Percentiles rank a stretch among this genome's conserved stretches.
Conservation (phyloP, 2,888 invertebrate genomes). For the Microplitis manilae region DNA sequence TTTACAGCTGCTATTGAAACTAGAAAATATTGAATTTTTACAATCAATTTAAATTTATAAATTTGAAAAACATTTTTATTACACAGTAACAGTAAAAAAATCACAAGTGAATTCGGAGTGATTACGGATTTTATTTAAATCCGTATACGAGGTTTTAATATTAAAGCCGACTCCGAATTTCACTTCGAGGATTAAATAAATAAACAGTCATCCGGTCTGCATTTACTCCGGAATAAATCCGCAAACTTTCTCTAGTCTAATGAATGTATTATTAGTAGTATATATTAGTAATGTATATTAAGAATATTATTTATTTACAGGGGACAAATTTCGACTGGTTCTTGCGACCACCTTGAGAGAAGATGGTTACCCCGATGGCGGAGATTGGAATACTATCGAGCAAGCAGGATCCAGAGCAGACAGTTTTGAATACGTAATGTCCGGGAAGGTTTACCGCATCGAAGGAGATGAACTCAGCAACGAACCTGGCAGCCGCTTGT, state of each 20-base stretch:
- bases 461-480: slow-evolving; percentile 95
- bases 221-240: too few relatives aligned
- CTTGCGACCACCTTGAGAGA: slow-evolving; percentile 95
- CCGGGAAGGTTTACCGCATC: slow-evolving; percentile 96
- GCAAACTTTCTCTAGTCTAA: not conserved
- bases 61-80: too few relatives aligned
- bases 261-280: not conserved
- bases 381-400: slow-evolving; percentile 93
- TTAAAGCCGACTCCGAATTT: too few relatives aligned
- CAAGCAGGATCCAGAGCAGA: slow-evolving; percentile 90
- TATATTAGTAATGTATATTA: not conserved
- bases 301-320: slow-evolving; percentile 51
- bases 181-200: too few relatives aligned
- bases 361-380: slow-evolving; percentile 93
- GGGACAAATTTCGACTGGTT: slow-evolving; percentile 83
- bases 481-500: slow-evolving; percentile 87
- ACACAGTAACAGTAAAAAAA: too few relatives aligned
- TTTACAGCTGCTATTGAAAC: too few relatives aligned
- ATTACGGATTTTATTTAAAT: too few relatives aligned
- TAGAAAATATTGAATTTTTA: too few relatives aligned
- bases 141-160: too few relatives aligned
- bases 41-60: too few relatives aligned
- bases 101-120: too few relatives aligned
- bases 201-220: too few relatives aligned
- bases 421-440: slow-evolving; percentile 99